These are phyloP conservation scores for Lutjanus campechanus DNA, from an alignment of 2,797 vertebrate genomes.

Conservation along the genomic window DNA sequence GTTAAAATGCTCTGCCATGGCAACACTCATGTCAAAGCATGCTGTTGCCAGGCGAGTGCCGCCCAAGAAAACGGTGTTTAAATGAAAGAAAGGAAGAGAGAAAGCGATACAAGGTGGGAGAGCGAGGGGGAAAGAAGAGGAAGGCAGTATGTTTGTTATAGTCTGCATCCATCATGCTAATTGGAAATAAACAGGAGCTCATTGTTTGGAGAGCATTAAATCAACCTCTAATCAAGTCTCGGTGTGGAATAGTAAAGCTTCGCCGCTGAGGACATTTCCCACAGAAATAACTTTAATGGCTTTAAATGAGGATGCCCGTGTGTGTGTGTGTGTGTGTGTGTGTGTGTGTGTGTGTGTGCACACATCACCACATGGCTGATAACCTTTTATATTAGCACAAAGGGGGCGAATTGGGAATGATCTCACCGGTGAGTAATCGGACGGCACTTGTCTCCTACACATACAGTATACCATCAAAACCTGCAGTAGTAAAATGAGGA, in stretches of 20 bases:
- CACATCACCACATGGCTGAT: conserved; percentile 32
- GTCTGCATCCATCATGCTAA: conserved; percentile 79
- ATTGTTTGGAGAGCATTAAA: conserved; percentile 80
- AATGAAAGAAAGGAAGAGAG: conserved; percentile 28
- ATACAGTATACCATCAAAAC: conserved; percentile 33
- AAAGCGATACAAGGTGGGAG: conserved; percentile 19
- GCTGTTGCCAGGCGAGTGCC: conserved; percentile 57
- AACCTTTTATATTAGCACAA: conserved; percentile 69
- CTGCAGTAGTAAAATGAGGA: neutral
- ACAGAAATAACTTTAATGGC: conserved; percentile 70
- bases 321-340: conserved; percentile 13
- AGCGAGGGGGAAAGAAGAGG: conserved; percentile 32
- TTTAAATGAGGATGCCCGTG: conserved; percentile 53
- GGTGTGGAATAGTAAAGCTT: conserved; percentile 45
- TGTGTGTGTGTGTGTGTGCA: conserved; percentile 9
- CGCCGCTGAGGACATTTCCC: conserved; percentile 48
- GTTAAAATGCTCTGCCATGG: conserved; percentile 67
- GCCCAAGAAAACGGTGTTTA: conserved; percentile 40
- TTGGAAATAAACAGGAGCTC: conserved; percentile 78
- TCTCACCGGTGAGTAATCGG: conserved; percentile 55
- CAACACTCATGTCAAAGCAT: conserved; percentile 59
- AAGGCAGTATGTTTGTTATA: conserved; percentile 59
- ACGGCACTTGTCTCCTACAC: conserved; percentile 27
- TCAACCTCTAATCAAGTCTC: conserved; percentile 78
- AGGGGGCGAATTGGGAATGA: conserved; percentile 65